Evolutionary conservation across 2,113 vertebrate species (phyloP), one percentile per base, ranked within the genome.

Genomic region (Planiliza haematocheilus): DNA sequence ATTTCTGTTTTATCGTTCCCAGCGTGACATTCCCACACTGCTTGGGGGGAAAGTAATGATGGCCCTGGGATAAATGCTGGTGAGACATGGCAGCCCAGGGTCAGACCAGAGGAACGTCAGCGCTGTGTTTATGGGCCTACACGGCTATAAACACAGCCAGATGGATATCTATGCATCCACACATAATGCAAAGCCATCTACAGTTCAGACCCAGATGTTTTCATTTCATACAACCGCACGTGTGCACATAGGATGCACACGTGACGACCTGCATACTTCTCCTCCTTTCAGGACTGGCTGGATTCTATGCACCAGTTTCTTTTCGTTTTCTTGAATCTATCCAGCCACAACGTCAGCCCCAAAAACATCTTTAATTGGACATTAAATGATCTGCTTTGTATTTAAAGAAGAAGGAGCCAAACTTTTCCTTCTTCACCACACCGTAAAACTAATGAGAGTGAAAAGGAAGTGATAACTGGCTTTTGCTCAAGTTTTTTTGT

Each of bases 1-100:
- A 90, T 91, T 88, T 90, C 77, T 84, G 83, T 89, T 90, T 92
- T 92, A 90, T 92, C 76, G 73, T 60, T 53, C 75, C 80, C 62
- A 43, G 64, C 79, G 84, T 89, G 84, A 90, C 88, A 84, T 90
- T 92, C 86, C 86, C 87, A 84, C 85, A 87, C 88, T 88, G 81
- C 80, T 89, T 67, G 86, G 82, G 84, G 24, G 88, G 78, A 81
- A 70, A 82, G 81, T 91, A 91, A 92, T 93, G 89, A 89, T 80
- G 88, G 91, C 70, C 70, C 78, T 92, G 55, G 78, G 86, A 88
- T 86, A 90, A 90, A 79, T 74, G 67, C 83, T 90, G 87, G 86
- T 91, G 87, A 91, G 91, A 85, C 89, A 85, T 77, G 69, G 84
- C 87, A 89, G 82, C 49, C 67, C 65, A 70, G 85, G 89, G 70